Evolutionary conservation across 37 sponge, comb jelly and placozoan species (phyloP).

Genomic region (Hexactinellida sp.): DNA sequence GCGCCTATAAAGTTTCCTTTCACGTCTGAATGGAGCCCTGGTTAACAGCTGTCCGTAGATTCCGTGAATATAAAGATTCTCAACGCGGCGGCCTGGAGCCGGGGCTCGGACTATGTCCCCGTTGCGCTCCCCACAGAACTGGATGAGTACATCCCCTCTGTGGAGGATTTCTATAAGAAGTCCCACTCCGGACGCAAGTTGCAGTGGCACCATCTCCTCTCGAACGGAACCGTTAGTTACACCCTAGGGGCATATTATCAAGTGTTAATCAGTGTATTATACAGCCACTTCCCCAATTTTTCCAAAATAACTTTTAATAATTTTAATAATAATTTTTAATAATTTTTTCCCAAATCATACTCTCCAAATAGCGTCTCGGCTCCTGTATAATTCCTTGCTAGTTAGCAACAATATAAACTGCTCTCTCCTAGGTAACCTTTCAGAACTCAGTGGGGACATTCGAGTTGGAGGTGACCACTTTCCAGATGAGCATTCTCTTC

Average conservation of each 20-base stretch:
- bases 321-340: background rate
- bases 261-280: background rate
- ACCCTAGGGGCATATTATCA: background rate
- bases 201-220: slow-evolving; percentile 82
- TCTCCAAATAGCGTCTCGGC: too few species aligned
- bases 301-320: too few species aligned
- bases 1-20: background rate
- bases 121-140: slow-evolving; percentile 76
- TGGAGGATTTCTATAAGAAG: slow-evolving; percentile 70
- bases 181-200: slow-evolving; percentile 70
- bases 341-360: background rate
- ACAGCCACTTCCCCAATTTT: too few species aligned
- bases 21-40: background rate
- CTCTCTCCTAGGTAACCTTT: slow-evolving; percentile 47
- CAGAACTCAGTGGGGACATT: slow-evolving; percentile 58
- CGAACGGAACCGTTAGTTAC: slow-evolving; percentile 72
- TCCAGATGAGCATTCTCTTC: slow-evolving; percentile 85
- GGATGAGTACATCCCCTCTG: slow-evolving; percentile 73
- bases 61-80: slow-evolving; percentile 71
- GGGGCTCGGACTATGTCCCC: slow-evolving; percentile 66
- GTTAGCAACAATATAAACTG: background rate
- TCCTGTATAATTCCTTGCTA: background rate
- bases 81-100: slow-evolving; percentile 79
- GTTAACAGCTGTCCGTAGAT: slow-evolving; percentile 28
- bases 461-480: slow-evolving; percentile 84